A percentile compares a stretch with the other conserved stretches of the same genome.
These are phyloP conservation scores for Notodonta dromedarius DNA, from an alignment of 2,888 invertebrate species.

Conservation along the genomic window DNA sequence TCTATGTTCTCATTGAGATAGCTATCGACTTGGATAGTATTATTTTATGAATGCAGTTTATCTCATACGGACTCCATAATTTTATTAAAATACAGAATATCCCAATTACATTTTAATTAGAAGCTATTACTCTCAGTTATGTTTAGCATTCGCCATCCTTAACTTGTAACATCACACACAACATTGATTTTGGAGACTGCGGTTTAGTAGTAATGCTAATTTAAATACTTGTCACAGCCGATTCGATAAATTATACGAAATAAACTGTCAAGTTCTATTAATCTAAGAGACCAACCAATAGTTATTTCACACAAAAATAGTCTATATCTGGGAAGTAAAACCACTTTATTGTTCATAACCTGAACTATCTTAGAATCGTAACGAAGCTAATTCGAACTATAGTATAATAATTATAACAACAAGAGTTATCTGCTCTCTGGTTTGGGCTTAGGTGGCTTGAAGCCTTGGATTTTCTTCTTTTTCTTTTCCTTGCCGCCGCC, in stretches of 20 bases:
- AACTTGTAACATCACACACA: background rate
- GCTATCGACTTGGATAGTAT: too few species aligned
- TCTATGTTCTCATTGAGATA: too few species aligned
- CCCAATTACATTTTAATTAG: too few species aligned
- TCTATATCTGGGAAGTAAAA: constrained; percentile 1
- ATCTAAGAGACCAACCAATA: too few species aligned
- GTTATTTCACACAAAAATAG: background rate
- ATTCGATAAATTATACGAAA: constrained; percentile 19
- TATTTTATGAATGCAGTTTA: too few species aligned
- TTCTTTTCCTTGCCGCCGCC: constrained; percentile 90
- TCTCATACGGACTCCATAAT: too few species aligned
- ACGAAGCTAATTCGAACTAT: constrained; percentile 42
- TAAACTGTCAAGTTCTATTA: background rate
- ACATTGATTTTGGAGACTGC: background rate
- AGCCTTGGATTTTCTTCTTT: constrained; percentile 89
- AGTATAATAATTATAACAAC: constrained; percentile 20
- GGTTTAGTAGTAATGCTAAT: background rate
- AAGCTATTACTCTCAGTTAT: too few species aligned
- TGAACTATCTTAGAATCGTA: constrained; percentile 44
- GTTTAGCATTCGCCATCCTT: too few species aligned
- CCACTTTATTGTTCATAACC: constrained; percentile 18
- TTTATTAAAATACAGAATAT: too few species aligned
- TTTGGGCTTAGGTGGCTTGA: constrained; percentile 97
- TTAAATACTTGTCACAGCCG: constrained; percentile 36
- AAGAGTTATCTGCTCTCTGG: constrained; percentile 93